Conservation (phyloP, 1,140 invertebrate species). For the Papilio polyxenes region DNA sequence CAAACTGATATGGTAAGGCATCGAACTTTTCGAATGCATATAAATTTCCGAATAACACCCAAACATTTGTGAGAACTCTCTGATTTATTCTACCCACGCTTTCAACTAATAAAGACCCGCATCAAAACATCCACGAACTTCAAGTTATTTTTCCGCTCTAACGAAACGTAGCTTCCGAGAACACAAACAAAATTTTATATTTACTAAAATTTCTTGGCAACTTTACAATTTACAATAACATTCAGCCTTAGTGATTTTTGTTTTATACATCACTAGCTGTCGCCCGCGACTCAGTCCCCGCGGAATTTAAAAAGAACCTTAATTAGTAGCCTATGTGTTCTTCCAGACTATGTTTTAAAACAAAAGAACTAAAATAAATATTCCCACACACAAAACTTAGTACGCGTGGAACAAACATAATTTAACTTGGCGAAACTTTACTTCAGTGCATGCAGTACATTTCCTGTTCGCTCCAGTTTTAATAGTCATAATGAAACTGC, state of each 20-base stretch:
- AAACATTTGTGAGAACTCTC: conserved; percentile 2
- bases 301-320: too few species aligned
- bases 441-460: background rate
- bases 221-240: conserved; percentile 14
- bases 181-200: conserved; percentile 27
- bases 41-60: background rate
- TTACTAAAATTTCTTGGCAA: conserved; percentile 23
- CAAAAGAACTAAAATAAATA: background rate
- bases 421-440: background rate
- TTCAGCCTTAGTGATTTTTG: background rate
- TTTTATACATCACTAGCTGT: background rate
- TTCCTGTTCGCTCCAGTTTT: background rate
- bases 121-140: conserved; percentile 23
- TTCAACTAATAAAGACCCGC: conserved; percentile 18
- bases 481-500: background rate
- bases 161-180: conserved; percentile 24
- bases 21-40: background rate
- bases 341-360: background rate
- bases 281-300: too few species aligned
- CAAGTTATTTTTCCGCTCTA: conserved; percentile 21
- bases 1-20: background rate
- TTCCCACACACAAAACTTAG: background rate
- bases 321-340: too few species aligned
- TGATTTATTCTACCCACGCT: conserved; percentile 19
- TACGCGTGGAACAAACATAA: background rate